phyloP scores from a whole-genome alignment of 2,888 invertebrate genomes.

The Entomobrya multifasciata region DNA sequence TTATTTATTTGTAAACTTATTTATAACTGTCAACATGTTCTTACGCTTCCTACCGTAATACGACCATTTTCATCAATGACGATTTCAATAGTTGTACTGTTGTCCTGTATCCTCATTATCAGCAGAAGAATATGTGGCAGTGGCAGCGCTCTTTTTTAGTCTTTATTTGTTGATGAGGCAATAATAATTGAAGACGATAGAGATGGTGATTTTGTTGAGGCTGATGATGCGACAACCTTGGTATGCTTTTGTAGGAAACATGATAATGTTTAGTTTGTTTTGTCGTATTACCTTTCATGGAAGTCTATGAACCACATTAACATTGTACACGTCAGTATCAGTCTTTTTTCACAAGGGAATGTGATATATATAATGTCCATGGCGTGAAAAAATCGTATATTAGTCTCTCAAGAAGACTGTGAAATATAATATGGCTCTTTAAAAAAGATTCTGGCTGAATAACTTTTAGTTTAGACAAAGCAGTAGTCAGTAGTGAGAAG shows the following conservation, averaged over 20 bases:
- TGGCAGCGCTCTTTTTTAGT: not conserved
- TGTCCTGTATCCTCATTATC: not conserved
- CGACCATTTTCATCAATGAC: slow-evolving; percentile 35
- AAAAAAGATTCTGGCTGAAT: not conserved
- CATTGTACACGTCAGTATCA: slow-evolving; percentile 71
- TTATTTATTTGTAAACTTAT: slow-evolving; percentile 19
- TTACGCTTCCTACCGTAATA: slow-evolving; percentile 2
- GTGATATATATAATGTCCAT: slow-evolving; percentile 59
- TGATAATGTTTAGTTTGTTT: slow-evolving; percentile 64
- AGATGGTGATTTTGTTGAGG: slow-evolving; percentile 44
- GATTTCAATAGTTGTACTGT: not conserved
- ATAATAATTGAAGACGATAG: slow-evolving; percentile 1
- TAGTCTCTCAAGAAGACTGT: slow-evolving; percentile 42
- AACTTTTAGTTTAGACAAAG: not conserved
- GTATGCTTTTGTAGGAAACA: slow-evolving; percentile 62
- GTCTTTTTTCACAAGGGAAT: slow-evolving; percentile 62
- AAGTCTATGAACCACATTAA: slow-evolving; percentile 64
- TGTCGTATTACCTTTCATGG: slow-evolving; percentile 70
- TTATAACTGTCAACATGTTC: slow-evolving; percentile 14
- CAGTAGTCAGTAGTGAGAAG: not conserved
- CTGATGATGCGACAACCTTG: slow-evolving; percentile 64
- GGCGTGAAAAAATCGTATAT: slow-evolving; percentile 54
- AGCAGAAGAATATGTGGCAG: too few relatives aligned
- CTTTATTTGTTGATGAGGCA: not conserved
- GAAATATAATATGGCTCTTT: slow-evolving; percentile 44